Conservation (phyloP, 2,888 invertebrate genomes). For the Apomyelois bistriatella region DNA sequence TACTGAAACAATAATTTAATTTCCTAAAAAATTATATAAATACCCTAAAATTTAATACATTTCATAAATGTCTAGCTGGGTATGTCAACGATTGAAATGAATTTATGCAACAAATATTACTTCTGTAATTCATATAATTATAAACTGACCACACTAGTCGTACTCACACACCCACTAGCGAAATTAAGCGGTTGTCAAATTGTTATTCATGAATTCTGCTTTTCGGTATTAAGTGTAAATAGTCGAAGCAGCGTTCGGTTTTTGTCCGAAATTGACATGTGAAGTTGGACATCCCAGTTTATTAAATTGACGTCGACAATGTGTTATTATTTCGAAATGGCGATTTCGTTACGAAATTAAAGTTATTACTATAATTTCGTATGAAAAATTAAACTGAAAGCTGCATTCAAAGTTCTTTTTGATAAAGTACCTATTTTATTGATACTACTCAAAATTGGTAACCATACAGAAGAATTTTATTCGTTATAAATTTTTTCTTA, state of each 20-base stretch:
- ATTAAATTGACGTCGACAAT: slow-evolving; percentile 5
- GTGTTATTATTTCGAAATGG: not conserved
- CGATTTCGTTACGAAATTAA: slow-evolving; percentile 1
- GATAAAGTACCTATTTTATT: not conserved
- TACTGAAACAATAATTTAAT: no score
- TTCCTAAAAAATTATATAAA: no score
- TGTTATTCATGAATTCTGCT: slow-evolving; percentile 34
- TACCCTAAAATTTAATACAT: no score
- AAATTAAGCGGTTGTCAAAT: slow-evolving; percentile 32
- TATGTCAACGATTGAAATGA: no score
- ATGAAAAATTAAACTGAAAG: no score
- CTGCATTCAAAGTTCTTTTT: no score
- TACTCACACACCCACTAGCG: slow-evolving; percentile 23
- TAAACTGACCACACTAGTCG: not conserved
- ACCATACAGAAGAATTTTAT: no score
- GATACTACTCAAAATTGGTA: no score
- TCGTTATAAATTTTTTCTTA: no score
- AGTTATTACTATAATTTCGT: not conserved
- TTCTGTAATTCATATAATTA: not conserved
- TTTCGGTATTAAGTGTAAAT: slow-evolving; percentile 23
- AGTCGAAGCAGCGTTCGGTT: slow-evolving; percentile 16
- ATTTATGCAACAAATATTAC: no score
- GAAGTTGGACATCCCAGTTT: slow-evolving; percentile 11
- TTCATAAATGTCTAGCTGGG: no score
- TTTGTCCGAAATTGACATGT: slow-evolving; percentile 21